Evolutionary conservation across 1,140 invertebrate genomes (phyloP), one percentile per base, ranked within the genome.

Genomic region (Potamilus streckersoni): DNA sequence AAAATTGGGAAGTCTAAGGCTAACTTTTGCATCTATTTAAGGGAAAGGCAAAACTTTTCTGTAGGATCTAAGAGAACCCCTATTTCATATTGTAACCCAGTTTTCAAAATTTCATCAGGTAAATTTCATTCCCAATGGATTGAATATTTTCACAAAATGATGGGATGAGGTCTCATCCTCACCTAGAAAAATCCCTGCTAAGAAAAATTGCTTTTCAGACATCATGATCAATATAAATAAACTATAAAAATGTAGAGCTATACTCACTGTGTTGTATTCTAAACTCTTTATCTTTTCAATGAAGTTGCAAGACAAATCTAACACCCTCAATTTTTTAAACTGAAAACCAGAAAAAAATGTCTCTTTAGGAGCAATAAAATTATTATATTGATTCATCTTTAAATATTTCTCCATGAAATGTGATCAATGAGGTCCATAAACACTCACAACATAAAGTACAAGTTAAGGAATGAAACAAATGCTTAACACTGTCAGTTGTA

Each of bases 231-330:
- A 74, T 17, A 63, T 31, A 15, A 63, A 38, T 20, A 69, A 73
- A 64, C 11, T 68, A 55, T n/a, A 17, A 60, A 65, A 31, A 73
- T 16, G 73, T 63, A 66, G 20, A 66, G 17, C 3, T 16, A 11
- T 71, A 73, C 78, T 76, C 82, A 87, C 84, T 79, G 72, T 75
- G 70, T 80, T 82, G 49, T 80, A 77, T 16, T 84, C 84, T 23
- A 89, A 74, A 60, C 84, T 82, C 67, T 81, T 76, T 68, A 89
- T 80, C 66, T 81, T 84, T 62, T 80, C 71, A 38, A 89, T 87
- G 62, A 84, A 76, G 71, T 89, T 89, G 61, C 85, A 87, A 17
- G 87, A 89, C n/a, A 88, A 74, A 76, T 89, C 87, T 63, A 87
- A 73, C 55, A 89, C 80, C 71, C 85, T 81, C 17, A 87, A 69